A percentile compares a stretch with the other conserved stretches of the same genome.
Evolutionary conservation across 2,888 invertebrate species (phyloP).

Genomic region (Strigamia crassipes): DNA sequence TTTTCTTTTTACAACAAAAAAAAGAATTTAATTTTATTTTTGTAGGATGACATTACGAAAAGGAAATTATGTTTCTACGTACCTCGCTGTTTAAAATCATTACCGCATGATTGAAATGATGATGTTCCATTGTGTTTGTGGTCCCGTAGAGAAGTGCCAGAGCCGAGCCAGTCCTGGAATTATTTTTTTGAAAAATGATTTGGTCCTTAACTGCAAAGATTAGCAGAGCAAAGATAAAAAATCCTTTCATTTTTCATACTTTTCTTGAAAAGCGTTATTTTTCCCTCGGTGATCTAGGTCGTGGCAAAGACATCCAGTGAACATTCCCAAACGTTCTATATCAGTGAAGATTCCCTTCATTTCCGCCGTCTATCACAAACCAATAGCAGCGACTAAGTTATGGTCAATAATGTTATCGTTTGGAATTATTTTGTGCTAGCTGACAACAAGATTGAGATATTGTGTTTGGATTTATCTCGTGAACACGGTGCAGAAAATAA

Average conservation of each 20-base stretch:
- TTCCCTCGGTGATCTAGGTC: constrained; percentile 68
- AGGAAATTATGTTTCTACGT: constrained; percentile 41
- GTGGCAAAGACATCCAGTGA: constrained; percentile 67
- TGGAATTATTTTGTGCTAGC: neutral
- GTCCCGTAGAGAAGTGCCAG: constrained; percentile 64
- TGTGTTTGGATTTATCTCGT: neutral
- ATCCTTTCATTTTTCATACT: constrained; percentile 58
- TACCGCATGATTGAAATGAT: constrained; percentile 69
- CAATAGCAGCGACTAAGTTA: neutral
- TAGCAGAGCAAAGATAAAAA: too few relatives aligned
- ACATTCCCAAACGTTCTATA: constrained; percentile 64
- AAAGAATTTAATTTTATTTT: too few relatives aligned
- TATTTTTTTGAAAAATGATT: neutral
- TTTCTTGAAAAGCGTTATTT: constrained; percentile 66
- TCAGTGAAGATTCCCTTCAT: constrained; percentile 60
- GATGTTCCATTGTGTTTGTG: constrained; percentile 69
- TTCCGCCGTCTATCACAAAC: constrained; percentile 57
- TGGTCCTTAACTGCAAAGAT: too few relatives aligned
- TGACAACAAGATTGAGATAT: neutral
- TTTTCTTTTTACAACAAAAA: too few relatives aligned
- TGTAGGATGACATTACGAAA: too few relatives aligned
- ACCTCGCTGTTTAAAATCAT: constrained; percentile 66
- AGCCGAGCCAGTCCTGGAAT: constrained; percentile 58
- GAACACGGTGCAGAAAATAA: neutral
- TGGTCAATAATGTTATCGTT: neutral